These are phyloP conservation scores for Lytechinus pictus DNA, from an alignment of 35 echinoderm and acorn worm genomes.

Conservation along the genomic window DNA sequence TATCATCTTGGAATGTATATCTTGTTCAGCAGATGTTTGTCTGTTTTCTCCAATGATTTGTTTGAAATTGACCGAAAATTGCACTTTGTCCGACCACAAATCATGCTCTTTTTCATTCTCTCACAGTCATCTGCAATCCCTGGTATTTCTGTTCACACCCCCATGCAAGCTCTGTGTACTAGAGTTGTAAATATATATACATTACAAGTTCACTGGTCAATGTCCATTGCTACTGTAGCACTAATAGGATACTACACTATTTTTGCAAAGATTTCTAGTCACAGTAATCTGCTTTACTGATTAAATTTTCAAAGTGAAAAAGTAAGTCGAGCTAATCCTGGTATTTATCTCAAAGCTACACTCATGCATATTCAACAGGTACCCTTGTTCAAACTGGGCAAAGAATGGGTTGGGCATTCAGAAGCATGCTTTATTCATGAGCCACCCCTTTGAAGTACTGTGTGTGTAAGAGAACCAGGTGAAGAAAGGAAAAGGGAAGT, in stretches of 20 bases:
- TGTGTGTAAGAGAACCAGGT: not conserved
- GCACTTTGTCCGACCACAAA: not conserved
- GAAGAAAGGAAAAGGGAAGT: not conserved
- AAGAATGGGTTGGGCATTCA: not conserved
- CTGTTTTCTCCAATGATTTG: not conserved
- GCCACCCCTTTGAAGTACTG: not conserved
- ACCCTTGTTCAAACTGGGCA: not conserved
- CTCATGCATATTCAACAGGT: not conserved
- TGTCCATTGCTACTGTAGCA: not conserved
- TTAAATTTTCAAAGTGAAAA: not conserved
- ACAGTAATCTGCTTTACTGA: not conserved
- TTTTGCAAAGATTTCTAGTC: not conserved
- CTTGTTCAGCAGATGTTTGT: constrained; percentile 2
- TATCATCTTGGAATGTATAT: not conserved
- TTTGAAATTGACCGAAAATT: not conserved
- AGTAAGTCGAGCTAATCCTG: not conserved
- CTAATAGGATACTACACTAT: not conserved
- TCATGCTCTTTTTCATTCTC: not conserved
- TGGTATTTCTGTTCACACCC: not conserved
- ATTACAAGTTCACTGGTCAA: not conserved
- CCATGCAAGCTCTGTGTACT: not conserved
- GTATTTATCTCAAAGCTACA: not conserved
- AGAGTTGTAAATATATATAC: too few relatives aligned
- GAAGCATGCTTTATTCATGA: not conserved
- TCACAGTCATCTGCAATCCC: not conserved